Evolutionary conservation across 2,888 invertebrate genomes (phyloP), one percentile per base, ranked within the genome.

Genomic region (Lasius platythorax): DNA sequence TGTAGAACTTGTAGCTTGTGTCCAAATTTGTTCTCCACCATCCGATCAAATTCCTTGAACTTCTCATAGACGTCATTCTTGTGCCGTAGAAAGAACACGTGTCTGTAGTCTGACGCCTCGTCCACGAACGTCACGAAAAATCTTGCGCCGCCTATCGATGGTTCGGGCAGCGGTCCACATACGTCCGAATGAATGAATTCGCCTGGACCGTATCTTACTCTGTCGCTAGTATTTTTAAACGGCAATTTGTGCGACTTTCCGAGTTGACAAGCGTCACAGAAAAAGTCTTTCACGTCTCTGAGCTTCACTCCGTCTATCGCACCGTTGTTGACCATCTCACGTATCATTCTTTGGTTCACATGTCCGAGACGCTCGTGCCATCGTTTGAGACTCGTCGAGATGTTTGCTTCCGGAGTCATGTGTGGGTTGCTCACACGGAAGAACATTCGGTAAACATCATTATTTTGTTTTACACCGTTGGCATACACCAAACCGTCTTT

Each of bases 331-430:
- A 53, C n/a, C 23, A 70, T 43, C 0, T 70, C n/a, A 1, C 33
- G 9, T 5, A 70, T 11, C n/a, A 11, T 2, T 11, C n/a, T 43
- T 43, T 23, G 40, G 3, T 70, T 70, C 11, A 70, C n/a, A 6
- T 53, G 70, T 15, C 53, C 70, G 1, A 70, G 50, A 12, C 53
- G 18, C 11, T 70, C 53, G 6, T 70, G 70, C 53, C 70, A 70
- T 0, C 3, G 18, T 8, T 53, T 70, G 2, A 70, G 5, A 53
- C 33, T 70, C 8, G 2, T 53, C 5, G 33, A 18, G 2, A 33
- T 8, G 50, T 50, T 70, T n/a, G 30, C 30, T 53, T 70, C 68
- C 6, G 15, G 67, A 5, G 1, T 40, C 9, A 9, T 9, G 9
- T 9, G 40, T 8, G 9, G 40, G 1, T 9, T 40, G 9, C 1